Evolutionary conservation across 2,113 vertebrate genomes (phyloP), one percentile per base, ranked within the genome.

Genomic region (Hydrochoerus hydrochaeris): DNA sequence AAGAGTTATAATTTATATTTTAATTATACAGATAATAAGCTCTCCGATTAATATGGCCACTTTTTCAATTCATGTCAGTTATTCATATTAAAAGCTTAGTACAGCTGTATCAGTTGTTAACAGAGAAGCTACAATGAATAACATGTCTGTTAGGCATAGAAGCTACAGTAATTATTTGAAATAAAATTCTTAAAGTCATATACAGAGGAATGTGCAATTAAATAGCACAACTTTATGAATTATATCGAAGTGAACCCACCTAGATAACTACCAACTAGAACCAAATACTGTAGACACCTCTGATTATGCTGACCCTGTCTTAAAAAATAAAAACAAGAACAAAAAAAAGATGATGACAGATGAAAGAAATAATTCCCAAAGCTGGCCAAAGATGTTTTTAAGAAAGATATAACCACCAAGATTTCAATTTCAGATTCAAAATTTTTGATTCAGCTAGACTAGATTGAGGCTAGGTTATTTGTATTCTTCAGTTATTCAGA

Each of bases 181-280:
- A 91, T 87, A n/a, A 92, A 95, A 95, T 85, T 81, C 32, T 73
- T 71, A 63, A 94, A 52, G 54, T 57, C 35, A 75, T 5, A 81
- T 8, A 81, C 19, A 88, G 38, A 95, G 10, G 32, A 46, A 7
- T 6, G 2, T 75, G 16, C 83, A 57, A 44, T 88, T n/a, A 91
- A 7, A 4, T 84, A 78, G 28, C 67, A 84, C 16, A 88, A 49
- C 7, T 84, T 85, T 91, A 73, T 35, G n/a, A 60, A 75, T 35
- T 63, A 88, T 49, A 28, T 62, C n/a, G 46, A 95, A 84, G 30
- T 78, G 35, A 93, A 88, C 3, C 24, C 4, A 46, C 2, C 73
- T 67, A 8, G 16, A 20, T 85, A 57, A 95, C 57, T 82, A 90
- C 11, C 20, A n/a, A 22, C 6, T 44, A 14, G 85, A 63, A 28